Evolutionary conservation across 37 sponge, comb jelly and placozoan genomes (phyloP).

Genomic region (Ianthella basta): DNA sequence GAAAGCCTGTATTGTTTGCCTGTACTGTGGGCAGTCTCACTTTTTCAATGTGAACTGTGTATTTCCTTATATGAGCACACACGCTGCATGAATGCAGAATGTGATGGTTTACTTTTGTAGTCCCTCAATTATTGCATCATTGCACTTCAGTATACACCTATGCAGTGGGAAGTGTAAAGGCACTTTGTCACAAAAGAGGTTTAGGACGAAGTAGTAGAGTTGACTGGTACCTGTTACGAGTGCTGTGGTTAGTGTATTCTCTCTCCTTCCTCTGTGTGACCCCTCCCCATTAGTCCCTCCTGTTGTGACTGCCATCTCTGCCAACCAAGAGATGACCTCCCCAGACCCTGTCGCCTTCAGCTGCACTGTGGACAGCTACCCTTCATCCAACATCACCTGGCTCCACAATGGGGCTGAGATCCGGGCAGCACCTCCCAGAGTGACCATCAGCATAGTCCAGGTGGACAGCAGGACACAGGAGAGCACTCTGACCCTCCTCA

Average conservation of each 20-base stretch:
- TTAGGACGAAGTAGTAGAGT: too few species aligned
- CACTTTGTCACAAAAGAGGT: too few species aligned
- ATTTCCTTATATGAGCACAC: too few species aligned
- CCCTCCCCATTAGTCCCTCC: background rate
- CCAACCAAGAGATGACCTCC: background rate
- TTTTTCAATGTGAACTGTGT: too few species aligned
- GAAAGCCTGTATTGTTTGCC: too few species aligned
- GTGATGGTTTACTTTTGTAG: too few species aligned
- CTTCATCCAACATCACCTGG: slow-evolving; percentile 64
- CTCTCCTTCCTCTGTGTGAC: slow-evolving; percentile 5
- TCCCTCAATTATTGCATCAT: too few species aligned
- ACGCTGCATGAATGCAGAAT: too few species aligned
- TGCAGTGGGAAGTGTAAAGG: too few species aligned
- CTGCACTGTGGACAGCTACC: slow-evolving; percentile 49
- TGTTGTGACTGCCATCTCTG: slow-evolving; percentile 7
- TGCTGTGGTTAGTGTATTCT: background rate
- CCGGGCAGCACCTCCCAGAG: background rate
- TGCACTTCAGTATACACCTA: too few species aligned
- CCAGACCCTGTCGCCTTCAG: slow-evolving; percentile 15
- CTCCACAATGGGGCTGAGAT: background rate
- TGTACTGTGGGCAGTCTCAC: too few species aligned
- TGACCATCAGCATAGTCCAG: slow-evolving; percentile 26
- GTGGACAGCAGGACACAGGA: slow-evolving; percentile 19
- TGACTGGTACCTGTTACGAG: too few species aligned
- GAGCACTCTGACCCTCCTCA: slow-evolving; percentile 16